Base-by-base conservation (phyloP, 2,113 vertebrate genomes). In the Vulpes lagopus region DNA sequence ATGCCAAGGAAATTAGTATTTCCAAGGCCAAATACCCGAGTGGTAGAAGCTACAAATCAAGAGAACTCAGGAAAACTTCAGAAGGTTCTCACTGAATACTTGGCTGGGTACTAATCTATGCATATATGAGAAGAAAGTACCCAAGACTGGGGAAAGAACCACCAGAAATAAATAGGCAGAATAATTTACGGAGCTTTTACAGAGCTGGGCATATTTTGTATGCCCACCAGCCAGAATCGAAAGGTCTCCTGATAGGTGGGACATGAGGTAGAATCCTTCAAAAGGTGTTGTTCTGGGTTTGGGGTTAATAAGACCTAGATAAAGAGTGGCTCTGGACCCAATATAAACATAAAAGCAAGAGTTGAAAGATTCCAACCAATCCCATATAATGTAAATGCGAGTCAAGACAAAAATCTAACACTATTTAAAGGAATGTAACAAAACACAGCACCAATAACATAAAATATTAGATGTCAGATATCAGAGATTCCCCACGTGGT, bases 351-450 rank as follows among this genome's bases (percentile, higher is more conserved):
- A 91, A 88, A 74, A 91, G 64, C 25, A 88, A 86, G 20, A 1
- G 11, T 93, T 0, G 2, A 94, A 94, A 92, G 16, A 57, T 89
- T 71, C 43, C 25, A 85, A 69, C 10, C 27, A 94, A 93, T 43
- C 91, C 38, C 15, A 89, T 59, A 12, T 69, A 95, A 92, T 20
- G 62, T 38, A 87, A 62, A 93, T 84, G 14, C 30, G 74, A 22
- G 51, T 55, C 35, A 80, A 12, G 91, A 89, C 11, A 93, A 88
- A 93, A 93, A 79, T 15, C 22, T 51, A 79, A 87, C 14, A 95
- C 86, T 43, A 73, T 49, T 64, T 92, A 84, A 85, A 91, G n/a
- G 16, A 88, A 59, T 79, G 60, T 12, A 96, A 73, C 17, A 78
- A 78, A 93, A 79, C 38, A 55, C 5, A 92, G 76, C 9, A 94